These are phyloP conservation scores for Ammodramus savannarum DNA, from an alignment of 2,113 vertebrate genomes.

Conservation along the genomic window DNA sequence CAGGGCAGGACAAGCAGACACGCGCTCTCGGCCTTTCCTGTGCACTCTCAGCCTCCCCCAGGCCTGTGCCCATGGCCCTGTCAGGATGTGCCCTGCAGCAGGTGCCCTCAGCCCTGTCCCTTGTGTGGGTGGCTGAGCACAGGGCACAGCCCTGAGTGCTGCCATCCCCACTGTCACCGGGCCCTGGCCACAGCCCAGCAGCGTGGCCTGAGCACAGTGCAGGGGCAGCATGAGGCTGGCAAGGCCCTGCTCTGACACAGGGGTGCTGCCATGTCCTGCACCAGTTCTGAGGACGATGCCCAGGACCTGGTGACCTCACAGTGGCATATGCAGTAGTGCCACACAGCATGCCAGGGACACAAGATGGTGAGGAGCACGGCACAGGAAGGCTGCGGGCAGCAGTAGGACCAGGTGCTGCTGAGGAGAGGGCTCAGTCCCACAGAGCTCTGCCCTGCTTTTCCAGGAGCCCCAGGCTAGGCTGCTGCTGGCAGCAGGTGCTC, in stretches of 20 bases:
- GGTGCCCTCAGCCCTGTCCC: accelerated
- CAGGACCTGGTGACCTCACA: not conserved
- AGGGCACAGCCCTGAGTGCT: not conserved
- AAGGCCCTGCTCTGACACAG: not conserved
- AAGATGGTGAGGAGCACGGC: not conserved
- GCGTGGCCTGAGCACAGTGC: not conserved
- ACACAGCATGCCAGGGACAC: not conserved
- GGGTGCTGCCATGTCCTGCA: not conserved
- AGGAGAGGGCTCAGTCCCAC: accelerated
- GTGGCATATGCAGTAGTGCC: too few species aligned
- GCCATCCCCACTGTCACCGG: not conserved
- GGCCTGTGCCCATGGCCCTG: accelerated
- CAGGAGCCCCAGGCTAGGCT: not conserved
- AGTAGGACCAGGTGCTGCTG: not conserved
- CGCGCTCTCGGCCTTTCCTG: not conserved
- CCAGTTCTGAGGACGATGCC: not conserved
- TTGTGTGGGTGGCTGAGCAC: accelerated
- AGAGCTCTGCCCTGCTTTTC: not conserved
- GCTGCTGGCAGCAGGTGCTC: not conserved
- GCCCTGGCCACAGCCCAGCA: not conserved
- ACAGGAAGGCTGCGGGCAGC: not conserved
- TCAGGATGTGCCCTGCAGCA: accelerated
- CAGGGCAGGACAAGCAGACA: accelerated
- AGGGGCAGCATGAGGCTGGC: not conserved
- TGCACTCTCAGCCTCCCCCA: not conserved